Evolutionary conservation across 1,140 invertebrate genomes (phyloP).

Genomic region (Megalonaias nervosa): DNA sequence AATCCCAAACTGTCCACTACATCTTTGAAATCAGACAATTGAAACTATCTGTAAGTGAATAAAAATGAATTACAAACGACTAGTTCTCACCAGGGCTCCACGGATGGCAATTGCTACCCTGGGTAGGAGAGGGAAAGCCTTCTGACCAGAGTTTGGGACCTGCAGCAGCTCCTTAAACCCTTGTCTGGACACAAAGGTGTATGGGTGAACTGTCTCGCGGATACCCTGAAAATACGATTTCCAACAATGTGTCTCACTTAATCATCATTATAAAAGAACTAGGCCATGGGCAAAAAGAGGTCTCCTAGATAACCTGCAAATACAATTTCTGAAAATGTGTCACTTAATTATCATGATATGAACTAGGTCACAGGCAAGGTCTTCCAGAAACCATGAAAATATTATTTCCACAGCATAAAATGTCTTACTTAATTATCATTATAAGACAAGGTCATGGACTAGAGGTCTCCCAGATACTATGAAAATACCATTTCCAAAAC

Average conservation of each 20-base stretch:
- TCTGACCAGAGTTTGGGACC: slow-evolving; percentile 52
- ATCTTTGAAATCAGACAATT: neutral
- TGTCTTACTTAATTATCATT: too few relatives aligned
- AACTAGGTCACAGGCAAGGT: slow-evolving; percentile 18
- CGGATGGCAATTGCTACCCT: slow-evolving; percentile 63
- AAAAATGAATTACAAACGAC: neutral
- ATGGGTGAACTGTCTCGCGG: slow-evolving; percentile 69
- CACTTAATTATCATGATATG: too few relatives aligned
- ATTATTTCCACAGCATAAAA: neutral
- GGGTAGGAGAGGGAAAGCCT: slow-evolving; percentile 61
- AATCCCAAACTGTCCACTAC: neutral
- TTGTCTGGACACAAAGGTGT: slow-evolving; percentile 66
- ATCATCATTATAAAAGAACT: too few relatives aligned
- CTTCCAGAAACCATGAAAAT: slow-evolving; percentile 65
- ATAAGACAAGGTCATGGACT: too few relatives aligned
- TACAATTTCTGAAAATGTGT: neutral
- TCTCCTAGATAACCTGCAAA: slow-evolving; percentile 67
- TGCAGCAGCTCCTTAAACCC: slow-evolving; percentile 69
- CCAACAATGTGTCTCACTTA: too few relatives aligned
- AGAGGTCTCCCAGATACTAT: slow-evolving; percentile 67
- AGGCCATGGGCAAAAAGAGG: neutral
- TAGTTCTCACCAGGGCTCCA: slow-evolving; percentile 60
- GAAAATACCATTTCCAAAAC: slow-evolving; percentile 8
- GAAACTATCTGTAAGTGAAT: neutral
- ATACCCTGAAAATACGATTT: slow-evolving; percentile 59